Conservation (phyloP, 2,888 invertebrate species). For the Bellardia pandia region DNA sequence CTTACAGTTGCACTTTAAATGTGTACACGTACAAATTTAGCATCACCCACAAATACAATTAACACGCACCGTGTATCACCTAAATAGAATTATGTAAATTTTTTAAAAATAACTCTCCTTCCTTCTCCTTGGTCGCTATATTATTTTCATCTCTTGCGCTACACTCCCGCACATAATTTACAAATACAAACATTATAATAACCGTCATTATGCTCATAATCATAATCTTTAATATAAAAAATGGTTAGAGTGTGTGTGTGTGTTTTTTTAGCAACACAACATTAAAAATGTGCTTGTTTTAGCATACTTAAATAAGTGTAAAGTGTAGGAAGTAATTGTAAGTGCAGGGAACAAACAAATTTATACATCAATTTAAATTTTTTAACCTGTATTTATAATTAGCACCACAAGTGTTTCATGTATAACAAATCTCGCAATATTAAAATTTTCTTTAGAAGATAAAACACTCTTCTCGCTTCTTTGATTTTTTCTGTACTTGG, state of each 20-base stretch:
- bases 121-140: neutral
- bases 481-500: neutral
- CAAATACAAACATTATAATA: constrained; percentile 42
- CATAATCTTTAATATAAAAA: constrained; percentile 47
- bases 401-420: too few species aligned
- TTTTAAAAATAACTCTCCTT: constrained; percentile 23
- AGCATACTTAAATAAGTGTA: constrained; percentile 26
- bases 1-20: constrained; percentile 15
- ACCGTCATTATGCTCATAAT: constrained; percentile 43
- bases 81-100: constrained; percentile 64
- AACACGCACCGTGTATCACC: constrained; percentile 44
- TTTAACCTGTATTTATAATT: too few species aligned
- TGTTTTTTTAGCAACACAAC: constrained; percentile 11
- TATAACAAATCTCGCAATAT: neutral
- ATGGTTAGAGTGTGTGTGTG: constrained; percentile 30
- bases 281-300: constrained; percentile 33
- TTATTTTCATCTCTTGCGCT: neutral
- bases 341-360: neutral
- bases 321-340: constrained; percentile 27
- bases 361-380: too few species aligned
- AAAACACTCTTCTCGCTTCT: neutral
- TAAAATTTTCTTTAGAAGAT: neutral
- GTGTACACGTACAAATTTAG: constrained; percentile 24
- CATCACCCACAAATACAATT: constrained; percentile 31
- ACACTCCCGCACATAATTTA: constrained; percentile 6